Percentiles rank a stretch among this genome's conserved stretches.
Evolutionary conservation across 2,113 vertebrate genomes (phyloP).

Genomic region (Tychaedon coryphoeus): DNA sequence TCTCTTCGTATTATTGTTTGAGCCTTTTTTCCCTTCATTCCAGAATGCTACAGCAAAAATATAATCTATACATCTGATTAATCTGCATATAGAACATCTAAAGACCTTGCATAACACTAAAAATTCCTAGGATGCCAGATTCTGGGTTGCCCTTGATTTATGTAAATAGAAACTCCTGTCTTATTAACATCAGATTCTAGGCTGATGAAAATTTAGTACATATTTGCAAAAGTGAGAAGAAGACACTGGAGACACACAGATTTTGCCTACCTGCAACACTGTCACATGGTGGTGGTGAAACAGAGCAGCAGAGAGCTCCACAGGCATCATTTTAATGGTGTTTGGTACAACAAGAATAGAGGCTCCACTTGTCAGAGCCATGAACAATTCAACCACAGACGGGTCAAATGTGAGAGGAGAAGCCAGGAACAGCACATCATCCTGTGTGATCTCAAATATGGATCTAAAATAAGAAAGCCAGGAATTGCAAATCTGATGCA

Average conservation of each 20-base stretch:
- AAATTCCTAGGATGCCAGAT: not conserved
- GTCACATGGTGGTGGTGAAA: constrained; percentile 84
- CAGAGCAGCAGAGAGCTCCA: constrained; percentile 76
- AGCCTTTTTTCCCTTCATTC: not conserved
- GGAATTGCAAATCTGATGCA: not conserved
- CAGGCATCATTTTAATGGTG: constrained; percentile 82
- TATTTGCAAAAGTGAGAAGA: not conserved
- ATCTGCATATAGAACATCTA: not conserved
- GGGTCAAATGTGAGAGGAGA: constrained; percentile 96
- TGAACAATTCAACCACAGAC: constrained; percentile 91
- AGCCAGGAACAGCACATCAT: constrained; percentile 88
- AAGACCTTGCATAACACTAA: not conserved
- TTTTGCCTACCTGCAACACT: constrained; percentile 83
- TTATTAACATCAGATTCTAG: not conserved
- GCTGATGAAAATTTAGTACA: not conserved
- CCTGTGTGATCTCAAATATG: constrained; percentile 81
- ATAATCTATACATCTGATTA: not conserved
- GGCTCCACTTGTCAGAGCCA: constrained; percentile 87
- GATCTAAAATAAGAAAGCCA: constrained; percentile 71
- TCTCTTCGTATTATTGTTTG: not conserved
- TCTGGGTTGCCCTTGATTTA: not conserved
- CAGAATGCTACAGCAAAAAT: not conserved
- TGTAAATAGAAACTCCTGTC: not conserved
- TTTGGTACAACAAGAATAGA: constrained; percentile 87
- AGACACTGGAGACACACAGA: not conserved